phyloP scores from a whole-genome alignment of 2,797 vertebrate species.

The Clarias pachynema region DNA sequence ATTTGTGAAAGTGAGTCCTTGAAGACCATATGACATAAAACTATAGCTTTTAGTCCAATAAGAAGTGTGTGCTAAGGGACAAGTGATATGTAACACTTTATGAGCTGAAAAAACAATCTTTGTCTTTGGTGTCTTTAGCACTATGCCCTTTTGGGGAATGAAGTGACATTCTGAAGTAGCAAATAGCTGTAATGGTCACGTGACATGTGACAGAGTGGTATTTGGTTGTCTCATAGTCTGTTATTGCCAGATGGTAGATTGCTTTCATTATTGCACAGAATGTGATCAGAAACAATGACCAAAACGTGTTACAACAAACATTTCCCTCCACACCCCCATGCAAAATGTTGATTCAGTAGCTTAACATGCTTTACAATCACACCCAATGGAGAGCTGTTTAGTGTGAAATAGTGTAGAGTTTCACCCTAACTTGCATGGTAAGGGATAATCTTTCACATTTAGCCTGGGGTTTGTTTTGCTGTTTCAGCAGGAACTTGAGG shows the following conservation, averaged over 20 bases:
- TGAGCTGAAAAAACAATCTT: conserved; percentile 53
- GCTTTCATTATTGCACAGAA: conserved; percentile 70
- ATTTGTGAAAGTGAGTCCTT: not conserved
- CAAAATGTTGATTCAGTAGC: conserved; percentile 81
- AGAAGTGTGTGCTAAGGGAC: conserved; percentile 67
- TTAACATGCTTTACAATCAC: conserved; percentile 82
- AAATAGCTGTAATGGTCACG: conserved; percentile 43
- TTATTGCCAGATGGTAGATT: conserved; percentile 70
- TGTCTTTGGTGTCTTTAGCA: not conserved
- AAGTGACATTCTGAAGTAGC: not conserved
- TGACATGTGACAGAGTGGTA: conserved; percentile 59
- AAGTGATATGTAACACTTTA: conserved; percentile 60
- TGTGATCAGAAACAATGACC: conserved; percentile 83
- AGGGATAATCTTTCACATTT: conserved; percentile 82
- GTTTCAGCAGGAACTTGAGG: conserved; percentile 83
- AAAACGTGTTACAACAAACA: conserved; percentile 82
- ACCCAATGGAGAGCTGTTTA: conserved; percentile 80
- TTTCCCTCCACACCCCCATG: conserved; percentile 76
- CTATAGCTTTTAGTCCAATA: not conserved
- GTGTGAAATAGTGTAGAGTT: conserved; percentile 79
- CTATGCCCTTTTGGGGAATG: not conserved
- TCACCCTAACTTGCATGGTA: conserved; percentile 78
- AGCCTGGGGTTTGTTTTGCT: conserved; percentile 83
- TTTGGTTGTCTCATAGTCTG: conserved; percentile 66
- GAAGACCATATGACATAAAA: not conserved